Evolutionary conservation across 2,113 vertebrate species (phyloP).

Genomic region (Taurulus bubalis): DNA sequence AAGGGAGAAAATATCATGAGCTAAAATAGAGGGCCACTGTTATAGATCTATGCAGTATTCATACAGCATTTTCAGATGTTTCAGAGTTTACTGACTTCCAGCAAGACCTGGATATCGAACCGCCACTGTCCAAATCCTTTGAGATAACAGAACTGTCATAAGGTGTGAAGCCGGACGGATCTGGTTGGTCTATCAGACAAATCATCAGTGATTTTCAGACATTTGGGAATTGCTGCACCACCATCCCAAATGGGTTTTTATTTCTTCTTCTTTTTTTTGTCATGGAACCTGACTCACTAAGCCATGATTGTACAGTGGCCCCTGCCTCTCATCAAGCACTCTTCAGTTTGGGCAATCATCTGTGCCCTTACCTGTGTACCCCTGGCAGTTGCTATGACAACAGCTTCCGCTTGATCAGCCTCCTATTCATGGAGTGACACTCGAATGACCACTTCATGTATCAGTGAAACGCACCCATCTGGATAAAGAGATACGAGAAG

Average conservation of each 20-base stretch:
- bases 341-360: slow-evolving; percentile 83
- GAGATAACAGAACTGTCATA: slow-evolving; percentile 32
- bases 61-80: slow-evolving; percentile 24
- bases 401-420: slow-evolving; percentile 81
- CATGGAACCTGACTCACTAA: slow-evolving; percentile 49
- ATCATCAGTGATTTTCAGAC: slow-evolving; percentile 54
- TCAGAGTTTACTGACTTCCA: slow-evolving; percentile 8
- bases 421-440: slow-evolving; percentile 80
- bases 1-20: slow-evolving; percentile 22
- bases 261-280: slow-evolving; percentile 30
- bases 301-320: slow-evolving; percentile 74
- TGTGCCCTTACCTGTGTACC: slow-evolving; percentile 78
- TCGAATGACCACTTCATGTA: slow-evolving; percentile 81
- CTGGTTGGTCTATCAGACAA: slow-evolving; percentile 48
- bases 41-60: background rate
- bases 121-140: slow-evolving; percentile 8
- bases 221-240: slow-evolving; percentile 53
- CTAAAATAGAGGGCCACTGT: slow-evolving; percentile 1
- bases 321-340: slow-evolving; percentile 77
- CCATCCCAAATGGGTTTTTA: slow-evolving; percentile 25
- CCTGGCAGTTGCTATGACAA: slow-evolving; percentile 80
- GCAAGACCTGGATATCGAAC: slow-evolving; percentile 9
- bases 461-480: slow-evolving; percentile 72
- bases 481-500: slow-evolving; percentile 59
- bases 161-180: slow-evolving; percentile 37